Conservation (phyloP, 2,797 vertebrate genomes). For the Cyclopterus lumpus region DNA sequence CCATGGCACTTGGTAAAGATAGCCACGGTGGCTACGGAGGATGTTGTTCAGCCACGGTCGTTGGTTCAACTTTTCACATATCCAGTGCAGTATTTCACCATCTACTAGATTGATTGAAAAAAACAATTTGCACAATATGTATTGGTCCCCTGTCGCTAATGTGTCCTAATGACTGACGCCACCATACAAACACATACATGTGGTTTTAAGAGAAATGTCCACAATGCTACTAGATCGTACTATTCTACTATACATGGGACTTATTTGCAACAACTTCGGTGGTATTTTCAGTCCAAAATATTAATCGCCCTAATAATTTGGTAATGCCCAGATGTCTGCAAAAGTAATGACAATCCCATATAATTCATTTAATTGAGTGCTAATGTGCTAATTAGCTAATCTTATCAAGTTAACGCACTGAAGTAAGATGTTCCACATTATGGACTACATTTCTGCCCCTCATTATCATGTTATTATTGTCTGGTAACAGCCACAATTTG, state of each 20-base stretch:
- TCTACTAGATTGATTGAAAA: not conserved
- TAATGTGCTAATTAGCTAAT: not conserved
- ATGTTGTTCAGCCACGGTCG: not conserved
- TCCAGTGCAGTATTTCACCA: not conserved
- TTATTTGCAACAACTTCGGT: not conserved
- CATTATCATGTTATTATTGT: not conserved
- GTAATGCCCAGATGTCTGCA: not conserved
- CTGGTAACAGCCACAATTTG: not conserved
- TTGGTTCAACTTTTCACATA: not conserved
- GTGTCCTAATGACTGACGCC: not conserved
- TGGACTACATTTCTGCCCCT: not conserved
- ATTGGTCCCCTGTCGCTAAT: not conserved
- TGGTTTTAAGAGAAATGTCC: not conserved
- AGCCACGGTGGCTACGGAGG: too few species aligned
- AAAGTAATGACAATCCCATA: not conserved
- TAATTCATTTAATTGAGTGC: not conserved
- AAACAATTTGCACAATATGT: not conserved
- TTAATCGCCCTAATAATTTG: not conserved
- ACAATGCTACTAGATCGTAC: not conserved
- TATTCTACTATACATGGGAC: not conserved
- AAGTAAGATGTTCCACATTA: not conserved
- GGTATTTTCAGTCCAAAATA: not conserved
- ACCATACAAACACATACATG: not conserved
- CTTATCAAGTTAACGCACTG: not conserved
- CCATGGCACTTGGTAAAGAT: not conserved